Evolutionary conservation across 2,113 vertebrate species (phyloP).

Genomic region (Pygoscelis adeliae): DNA sequence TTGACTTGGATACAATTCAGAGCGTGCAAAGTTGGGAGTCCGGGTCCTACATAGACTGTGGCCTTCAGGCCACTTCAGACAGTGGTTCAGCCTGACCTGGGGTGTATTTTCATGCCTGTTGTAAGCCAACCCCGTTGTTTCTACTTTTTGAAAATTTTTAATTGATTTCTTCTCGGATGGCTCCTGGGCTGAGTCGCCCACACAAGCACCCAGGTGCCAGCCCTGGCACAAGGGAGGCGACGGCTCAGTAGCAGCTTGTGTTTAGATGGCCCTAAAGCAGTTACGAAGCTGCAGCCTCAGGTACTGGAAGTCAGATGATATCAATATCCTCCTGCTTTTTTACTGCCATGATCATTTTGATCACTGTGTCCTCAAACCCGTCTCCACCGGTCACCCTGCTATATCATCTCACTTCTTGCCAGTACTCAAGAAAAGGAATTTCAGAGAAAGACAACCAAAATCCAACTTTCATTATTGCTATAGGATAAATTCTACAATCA

Average conservation of each 20-base stretch:
- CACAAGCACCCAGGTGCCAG: background rate
- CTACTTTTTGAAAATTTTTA: background rate
- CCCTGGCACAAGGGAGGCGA: background rate
- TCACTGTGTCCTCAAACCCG: background rate
- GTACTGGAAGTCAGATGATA: background rate
- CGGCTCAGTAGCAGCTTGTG: background rate
- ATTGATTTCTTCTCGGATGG: background rate
- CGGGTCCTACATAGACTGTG: fast-evolving
- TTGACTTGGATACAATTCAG: background rate
- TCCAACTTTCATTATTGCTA: background rate
- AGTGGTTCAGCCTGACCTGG: background rate
- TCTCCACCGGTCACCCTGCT: background rate
- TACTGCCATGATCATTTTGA: background rate
- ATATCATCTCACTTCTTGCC: background rate
- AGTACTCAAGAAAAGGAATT: background rate
- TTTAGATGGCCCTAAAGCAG: background rate
- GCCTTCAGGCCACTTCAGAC: background rate
- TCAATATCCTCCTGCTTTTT: background rate
- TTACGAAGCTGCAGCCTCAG: background rate
- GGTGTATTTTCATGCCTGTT: background rate
- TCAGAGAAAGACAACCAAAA: background rate
- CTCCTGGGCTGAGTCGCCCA: background rate
- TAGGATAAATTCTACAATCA: background rate
- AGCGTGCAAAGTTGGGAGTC: background rate
- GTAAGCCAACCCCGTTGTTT: background rate